phyloP scores from a whole-genome alignment of 2,797 vertebrate species.

The Neomorphus geoffroyi region DNA sequence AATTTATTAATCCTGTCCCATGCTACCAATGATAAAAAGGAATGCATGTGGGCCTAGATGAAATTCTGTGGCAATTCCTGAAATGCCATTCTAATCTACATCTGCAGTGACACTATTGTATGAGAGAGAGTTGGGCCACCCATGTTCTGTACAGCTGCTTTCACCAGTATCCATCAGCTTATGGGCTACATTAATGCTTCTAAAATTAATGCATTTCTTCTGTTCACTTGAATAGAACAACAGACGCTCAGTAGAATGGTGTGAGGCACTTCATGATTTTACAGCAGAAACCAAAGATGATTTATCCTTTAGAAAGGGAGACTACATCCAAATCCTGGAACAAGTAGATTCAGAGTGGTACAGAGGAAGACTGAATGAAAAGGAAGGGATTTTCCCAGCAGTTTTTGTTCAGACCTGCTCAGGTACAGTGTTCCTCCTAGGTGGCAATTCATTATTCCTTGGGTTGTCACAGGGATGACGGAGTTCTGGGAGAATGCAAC shows the following conservation, averaged over 20 bases:
- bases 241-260: constrained; percentile 78
- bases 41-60: background rate
- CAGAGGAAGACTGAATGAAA: constrained; percentile 82
- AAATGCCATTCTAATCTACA: constrained; percentile 11
- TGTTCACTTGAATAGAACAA: constrained; percentile 58
- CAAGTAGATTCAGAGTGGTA: constrained; percentile 86
- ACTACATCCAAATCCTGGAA: constrained; percentile 84
- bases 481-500: background rate
- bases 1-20: background rate
- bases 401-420: constrained; percentile 81
- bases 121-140: background rate
- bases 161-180: background rate
- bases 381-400: constrained; percentile 88
- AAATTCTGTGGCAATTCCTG: background rate
- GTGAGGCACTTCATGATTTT: constrained; percentile 89
- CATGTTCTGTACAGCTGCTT: background rate
- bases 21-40: background rate
- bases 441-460: background rate
- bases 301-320: constrained; percentile 86
- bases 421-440: constrained; percentile 73
- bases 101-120: background rate
- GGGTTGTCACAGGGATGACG: background rate
- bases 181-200: background rate
- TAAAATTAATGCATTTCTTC: constrained; percentile 41
- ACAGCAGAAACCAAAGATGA: constrained; percentile 83